These are phyloP conservation scores for Nomada goodeniana DNA, from an alignment of 2,888 invertebrate species.

Conservation along the genomic window DNA sequence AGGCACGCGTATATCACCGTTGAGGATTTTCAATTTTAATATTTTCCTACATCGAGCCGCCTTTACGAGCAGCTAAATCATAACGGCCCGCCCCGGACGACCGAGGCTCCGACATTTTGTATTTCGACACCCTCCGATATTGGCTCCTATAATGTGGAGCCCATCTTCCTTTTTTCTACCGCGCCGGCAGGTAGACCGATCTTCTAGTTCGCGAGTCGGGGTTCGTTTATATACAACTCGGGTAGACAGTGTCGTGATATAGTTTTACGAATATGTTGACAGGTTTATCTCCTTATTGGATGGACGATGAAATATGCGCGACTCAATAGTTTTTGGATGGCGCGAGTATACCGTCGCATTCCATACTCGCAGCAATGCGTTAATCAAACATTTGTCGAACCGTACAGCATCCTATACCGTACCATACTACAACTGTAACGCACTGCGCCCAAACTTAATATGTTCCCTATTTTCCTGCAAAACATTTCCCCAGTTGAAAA, in stretches of 20 bases:
- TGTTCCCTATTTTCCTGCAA: too few species aligned
- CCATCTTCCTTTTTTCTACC: not conserved
- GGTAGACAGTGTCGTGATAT: not conserved
- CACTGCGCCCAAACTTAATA: too few species aligned
- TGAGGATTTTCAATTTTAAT: constrained; percentile 84
- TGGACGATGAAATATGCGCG: not conserved
- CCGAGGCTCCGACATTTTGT: constrained; percentile 70
- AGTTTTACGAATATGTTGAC: not conserved
- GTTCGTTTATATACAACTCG: not conserved
- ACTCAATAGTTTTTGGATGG: not conserved
- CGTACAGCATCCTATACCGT: too few species aligned
- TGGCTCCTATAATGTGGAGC: constrained; percentile 34
- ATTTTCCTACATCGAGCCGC: constrained; percentile 79
- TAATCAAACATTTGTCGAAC: too few species aligned
- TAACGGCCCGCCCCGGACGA: constrained; percentile 59
- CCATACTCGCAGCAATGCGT: too few species aligned
- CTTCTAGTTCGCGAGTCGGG: not conserved
- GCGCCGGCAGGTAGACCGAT: not conserved
- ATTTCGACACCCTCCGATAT: constrained; percentile 72
- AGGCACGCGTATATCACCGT: constrained; percentile 81
- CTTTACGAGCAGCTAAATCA: constrained; percentile 82
- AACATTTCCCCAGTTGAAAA: too few species aligned
- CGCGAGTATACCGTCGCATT: not conserved
- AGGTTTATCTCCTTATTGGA: too few species aligned
- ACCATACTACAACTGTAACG: too few species aligned